Conservation (phyloP, 1,140 invertebrate species). For the Ooceraea biroi region DNA sequence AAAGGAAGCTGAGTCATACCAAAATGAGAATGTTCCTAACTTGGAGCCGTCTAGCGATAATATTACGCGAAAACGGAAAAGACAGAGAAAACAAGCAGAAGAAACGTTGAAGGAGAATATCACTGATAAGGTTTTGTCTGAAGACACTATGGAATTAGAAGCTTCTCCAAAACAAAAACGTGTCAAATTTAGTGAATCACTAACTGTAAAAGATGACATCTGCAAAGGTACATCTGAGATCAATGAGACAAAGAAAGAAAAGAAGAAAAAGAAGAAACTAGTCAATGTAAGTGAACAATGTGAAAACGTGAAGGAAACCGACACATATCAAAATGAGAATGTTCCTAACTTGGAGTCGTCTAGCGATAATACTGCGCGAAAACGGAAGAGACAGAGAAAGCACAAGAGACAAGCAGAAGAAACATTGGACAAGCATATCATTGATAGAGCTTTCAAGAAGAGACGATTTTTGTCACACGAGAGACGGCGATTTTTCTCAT, state of each 20-base stretch:
- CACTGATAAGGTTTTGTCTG: not conserved
- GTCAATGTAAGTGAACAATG: not conserved
- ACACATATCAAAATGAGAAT: not conserved
- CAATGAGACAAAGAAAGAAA: not conserved
- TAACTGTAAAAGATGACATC: constrained; percentile 16
- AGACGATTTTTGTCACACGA: constrained; percentile 34
- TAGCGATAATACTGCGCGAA: not conserved
- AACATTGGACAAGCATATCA: not conserved
- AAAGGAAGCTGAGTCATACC: not conserved
- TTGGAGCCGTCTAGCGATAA: not conserved
- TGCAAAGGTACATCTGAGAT: constrained; percentile 23
- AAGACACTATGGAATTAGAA: not conserved
- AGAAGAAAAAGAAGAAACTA: constrained; percentile 44
- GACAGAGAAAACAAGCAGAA: constrained; percentile 27
- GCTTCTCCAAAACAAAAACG: constrained; percentile 23
- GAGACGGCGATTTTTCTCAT: no score
- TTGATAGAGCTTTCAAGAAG: constrained; percentile 45
- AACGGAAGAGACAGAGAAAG: constrained; percentile 27
- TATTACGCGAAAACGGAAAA: constrained; percentile 21
- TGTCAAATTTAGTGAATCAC: constrained; percentile 1
- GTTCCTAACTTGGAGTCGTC: constrained; percentile 7
- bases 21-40: constrained; percentile 3
- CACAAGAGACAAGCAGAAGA: constrained; percentile 25
- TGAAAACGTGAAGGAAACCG: not conserved
- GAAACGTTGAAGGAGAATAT: constrained; percentile 14